Percentiles rank a stretch among this genome's conserved stretches.
Evolutionary conservation across 2,888 invertebrate genomes (phyloP).

Genomic region (Noctua janthe): DNA sequence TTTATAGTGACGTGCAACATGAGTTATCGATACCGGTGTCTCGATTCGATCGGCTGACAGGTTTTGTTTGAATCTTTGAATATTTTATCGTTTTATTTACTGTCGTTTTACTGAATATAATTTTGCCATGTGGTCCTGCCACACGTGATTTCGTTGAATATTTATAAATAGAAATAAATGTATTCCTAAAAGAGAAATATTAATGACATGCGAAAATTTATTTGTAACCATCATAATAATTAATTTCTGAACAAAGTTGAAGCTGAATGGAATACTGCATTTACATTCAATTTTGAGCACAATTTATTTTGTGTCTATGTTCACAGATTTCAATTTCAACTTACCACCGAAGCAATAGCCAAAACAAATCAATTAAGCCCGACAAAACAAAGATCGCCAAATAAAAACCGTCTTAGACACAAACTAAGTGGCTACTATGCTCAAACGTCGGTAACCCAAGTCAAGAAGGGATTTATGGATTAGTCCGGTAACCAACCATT

Average conservation of each 20-base stretch:
- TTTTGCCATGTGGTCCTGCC: constrained; percentile 37
- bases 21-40: constrained; percentile 87
- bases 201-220: neutral
- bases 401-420: constrained; percentile 53
- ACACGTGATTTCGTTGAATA: constrained; percentile 41
- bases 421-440: constrained; percentile 52
- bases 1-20: constrained; percentile 87
- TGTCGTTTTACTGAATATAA: constrained; percentile 63
- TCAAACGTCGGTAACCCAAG: constrained; percentile 62
- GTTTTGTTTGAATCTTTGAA: constrained; percentile 69
- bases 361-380: constrained; percentile 31
- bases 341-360: neutral
- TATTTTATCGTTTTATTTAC: constrained; percentile 67
- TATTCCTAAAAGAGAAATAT: constrained; percentile 10
- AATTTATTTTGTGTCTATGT: neutral
- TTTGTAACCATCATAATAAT: neutral
- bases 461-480: constrained; percentile 70
- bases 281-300: neutral
- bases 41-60: constrained; percentile 70
- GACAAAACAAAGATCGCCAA: constrained; percentile 33
- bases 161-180: constrained; percentile 25
- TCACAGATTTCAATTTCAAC: neutral
- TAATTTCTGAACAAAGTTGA: constrained; percentile 6
- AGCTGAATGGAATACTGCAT: neutral
- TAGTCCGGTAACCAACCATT: constrained; percentile 69